Percentiles rank a stretch among this genome's conserved stretches.
Conservation (phyloP, 2,888 invertebrate genomes). For the Gastrophysa polygoni region DNA sequence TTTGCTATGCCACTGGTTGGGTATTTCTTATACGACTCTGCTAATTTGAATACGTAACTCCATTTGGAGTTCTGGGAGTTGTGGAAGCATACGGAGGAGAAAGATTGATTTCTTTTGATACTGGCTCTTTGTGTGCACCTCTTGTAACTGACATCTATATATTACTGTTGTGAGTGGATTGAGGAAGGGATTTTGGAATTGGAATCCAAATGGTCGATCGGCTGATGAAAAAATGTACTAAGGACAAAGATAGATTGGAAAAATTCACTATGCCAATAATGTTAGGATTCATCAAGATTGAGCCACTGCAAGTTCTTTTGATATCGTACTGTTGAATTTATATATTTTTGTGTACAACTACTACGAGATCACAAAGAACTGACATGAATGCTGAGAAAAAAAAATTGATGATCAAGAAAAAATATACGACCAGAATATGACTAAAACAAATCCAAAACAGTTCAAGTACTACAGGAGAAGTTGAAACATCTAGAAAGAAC, state of each 20-base stretch:
- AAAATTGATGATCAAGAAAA: too few relatives aligned
- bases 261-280: neutral
- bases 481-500: too few relatives aligned
- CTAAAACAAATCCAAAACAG: too few relatives aligned
- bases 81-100: neutral
- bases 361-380: too few relatives aligned
- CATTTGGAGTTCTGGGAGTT: neutral
- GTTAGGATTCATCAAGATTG: too few relatives aligned
- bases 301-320: too few relatives aligned
- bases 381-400: too few relatives aligned
- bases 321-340: too few relatives aligned
- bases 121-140: neutral
- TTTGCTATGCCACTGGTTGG: neutral
- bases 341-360: too few relatives aligned
- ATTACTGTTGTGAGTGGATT: neutral
- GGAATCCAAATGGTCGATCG: neutral
- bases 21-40: conserved; percentile 2
- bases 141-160: neutral
- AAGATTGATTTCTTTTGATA: neutral
- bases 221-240: neutral
- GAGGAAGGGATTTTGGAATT: neutral
- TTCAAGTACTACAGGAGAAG: too few relatives aligned
- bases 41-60: conserved; percentile 3
- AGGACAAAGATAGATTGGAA: neutral
- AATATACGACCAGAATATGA: too few relatives aligned